Percentiles rank a stretch among this genome's conserved stretches.
These are phyloP conservation scores for Aplocera efformata DNA, from an alignment of 2,888 invertebrate genomes.

Conservation along the genomic window DNA sequence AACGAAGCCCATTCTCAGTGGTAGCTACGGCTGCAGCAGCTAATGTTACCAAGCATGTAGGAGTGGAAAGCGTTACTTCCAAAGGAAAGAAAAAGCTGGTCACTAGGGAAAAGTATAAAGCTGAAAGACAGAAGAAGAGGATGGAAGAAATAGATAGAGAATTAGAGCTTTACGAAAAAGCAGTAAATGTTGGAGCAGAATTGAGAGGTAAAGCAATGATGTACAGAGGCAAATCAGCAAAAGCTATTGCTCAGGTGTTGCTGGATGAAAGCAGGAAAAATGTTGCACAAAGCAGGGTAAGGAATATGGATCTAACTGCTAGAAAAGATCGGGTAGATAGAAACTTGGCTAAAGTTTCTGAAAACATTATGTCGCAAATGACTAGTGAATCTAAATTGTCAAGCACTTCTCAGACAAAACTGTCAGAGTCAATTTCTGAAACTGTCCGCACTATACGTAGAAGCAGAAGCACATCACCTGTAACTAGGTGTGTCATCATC, in stretches of 20 bases:
- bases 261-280: constrained; percentile 81
- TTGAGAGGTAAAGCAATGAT: constrained; percentile 77
- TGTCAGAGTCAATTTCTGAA: constrained; percentile 47
- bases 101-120: constrained; percentile 56
- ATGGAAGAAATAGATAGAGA: constrained; percentile 66
- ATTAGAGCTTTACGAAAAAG: constrained; percentile 61
- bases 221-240: constrained; percentile 88
- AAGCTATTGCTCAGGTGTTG: constrained; percentile 84
- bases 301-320: constrained; percentile 47
- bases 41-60: constrained; percentile 83
- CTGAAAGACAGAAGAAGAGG: constrained; percentile 68
- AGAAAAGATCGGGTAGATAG: constrained; percentile 43
- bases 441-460: constrained; percentile 50
- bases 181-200: constrained; percentile 71
- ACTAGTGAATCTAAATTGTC: constrained; percentile 38
- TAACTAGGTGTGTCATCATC: constrained; percentile 55
- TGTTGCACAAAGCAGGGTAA: constrained; percentile 63
- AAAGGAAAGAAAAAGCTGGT: constrained; percentile 72
- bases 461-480: constrained; percentile 44
- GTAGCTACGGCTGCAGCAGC: constrained; percentile 82
- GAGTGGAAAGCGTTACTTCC: constrained; percentile 70
- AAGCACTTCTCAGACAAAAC: constrained; percentile 37
- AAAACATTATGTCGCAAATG: constrained; percentile 42
- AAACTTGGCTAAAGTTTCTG: constrained; percentile 40
- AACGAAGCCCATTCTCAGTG: constrained; percentile 82